phyloP scores from a whole-genome alignment of 2,888 invertebrate species.

The Mythimna loreyi region DNA sequence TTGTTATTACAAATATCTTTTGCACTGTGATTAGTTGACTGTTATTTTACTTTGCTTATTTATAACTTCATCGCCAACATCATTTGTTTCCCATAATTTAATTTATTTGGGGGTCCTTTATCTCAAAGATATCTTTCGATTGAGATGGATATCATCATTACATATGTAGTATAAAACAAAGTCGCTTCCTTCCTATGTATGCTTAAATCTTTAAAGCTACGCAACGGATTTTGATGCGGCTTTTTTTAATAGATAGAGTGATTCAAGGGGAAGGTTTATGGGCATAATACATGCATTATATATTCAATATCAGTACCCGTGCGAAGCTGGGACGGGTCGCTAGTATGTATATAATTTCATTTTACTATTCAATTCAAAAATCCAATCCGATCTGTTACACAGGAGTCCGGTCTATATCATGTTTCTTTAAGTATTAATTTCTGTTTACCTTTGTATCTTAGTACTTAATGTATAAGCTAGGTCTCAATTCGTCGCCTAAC shows the following conservation, averaged over 20 bases:
- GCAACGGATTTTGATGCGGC: too few species aligned
- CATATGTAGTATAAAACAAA: too few species aligned
- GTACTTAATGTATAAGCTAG: slow-evolving; percentile 31
- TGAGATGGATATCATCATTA: too few species aligned
- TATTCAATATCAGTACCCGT: too few species aligned
- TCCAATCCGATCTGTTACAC: too few species aligned
- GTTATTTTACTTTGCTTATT: background rate
- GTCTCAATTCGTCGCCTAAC: slow-evolving; percentile 51
- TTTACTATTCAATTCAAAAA: background rate
- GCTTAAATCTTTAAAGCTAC: too few species aligned
- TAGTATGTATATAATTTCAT: too few species aligned
- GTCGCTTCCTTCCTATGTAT: too few species aligned
- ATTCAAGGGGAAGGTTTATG: too few species aligned
- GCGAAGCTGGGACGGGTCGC: too few species aligned
- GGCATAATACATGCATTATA: too few species aligned
- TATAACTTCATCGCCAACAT: background rate
- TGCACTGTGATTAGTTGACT: background rate
- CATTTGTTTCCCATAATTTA: background rate
- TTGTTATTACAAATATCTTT: slow-evolving; percentile 3
- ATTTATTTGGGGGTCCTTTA: background rate
- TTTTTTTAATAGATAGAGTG: too few species aligned
- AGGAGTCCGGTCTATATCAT: background rate
- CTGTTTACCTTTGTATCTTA: slow-evolving; percentile 23
- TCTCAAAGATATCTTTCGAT: background rate
- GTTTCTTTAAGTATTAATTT: background rate